A percentile compares a stretch with the other conserved stretches of the same genome.
phyloP scores from a whole-genome alignment of 2,113 vertebrate genomes.

The Equus przewalskii region DNA sequence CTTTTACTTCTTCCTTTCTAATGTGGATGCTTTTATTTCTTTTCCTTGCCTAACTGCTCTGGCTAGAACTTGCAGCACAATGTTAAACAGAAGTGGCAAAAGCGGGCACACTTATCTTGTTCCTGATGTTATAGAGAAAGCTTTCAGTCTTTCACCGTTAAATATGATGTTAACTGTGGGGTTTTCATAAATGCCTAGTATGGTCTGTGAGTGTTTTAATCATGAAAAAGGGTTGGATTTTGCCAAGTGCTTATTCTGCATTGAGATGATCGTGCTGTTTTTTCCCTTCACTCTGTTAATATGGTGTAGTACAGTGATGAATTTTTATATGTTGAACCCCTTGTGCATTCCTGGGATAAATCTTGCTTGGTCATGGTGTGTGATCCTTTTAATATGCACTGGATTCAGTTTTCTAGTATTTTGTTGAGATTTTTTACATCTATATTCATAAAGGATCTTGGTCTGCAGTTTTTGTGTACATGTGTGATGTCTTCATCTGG shows the following conservation, averaged over 20 bases:
- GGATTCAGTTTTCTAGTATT: neutral
- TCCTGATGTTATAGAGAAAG: neutral
- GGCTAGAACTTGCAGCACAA: neutral
- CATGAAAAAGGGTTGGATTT: neutral
- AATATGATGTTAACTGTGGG: neutral
- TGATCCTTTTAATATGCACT: neutral
- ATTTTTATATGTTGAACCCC: neutral
- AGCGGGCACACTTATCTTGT: neutral
- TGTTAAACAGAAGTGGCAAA: neutral
- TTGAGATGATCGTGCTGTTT: neutral
- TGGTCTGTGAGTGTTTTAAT: neutral
- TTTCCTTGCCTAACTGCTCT: neutral
- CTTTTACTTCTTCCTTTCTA: neutral
- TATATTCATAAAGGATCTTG: neutral
- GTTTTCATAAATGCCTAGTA: neutral
- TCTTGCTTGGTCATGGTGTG: neutral
- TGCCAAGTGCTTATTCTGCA: neutral
- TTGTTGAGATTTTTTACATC: neutral
- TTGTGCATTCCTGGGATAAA: neutral
- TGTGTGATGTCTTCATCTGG: neutral
- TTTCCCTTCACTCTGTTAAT: neutral
- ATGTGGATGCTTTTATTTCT: neutral
- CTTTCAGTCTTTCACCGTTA: neutral
- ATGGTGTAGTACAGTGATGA: neutral
- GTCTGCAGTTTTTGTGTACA: neutral